Conservation (phyloP, 92 coral and sea anemone species). For the Nematostella vectensis region DNA sequence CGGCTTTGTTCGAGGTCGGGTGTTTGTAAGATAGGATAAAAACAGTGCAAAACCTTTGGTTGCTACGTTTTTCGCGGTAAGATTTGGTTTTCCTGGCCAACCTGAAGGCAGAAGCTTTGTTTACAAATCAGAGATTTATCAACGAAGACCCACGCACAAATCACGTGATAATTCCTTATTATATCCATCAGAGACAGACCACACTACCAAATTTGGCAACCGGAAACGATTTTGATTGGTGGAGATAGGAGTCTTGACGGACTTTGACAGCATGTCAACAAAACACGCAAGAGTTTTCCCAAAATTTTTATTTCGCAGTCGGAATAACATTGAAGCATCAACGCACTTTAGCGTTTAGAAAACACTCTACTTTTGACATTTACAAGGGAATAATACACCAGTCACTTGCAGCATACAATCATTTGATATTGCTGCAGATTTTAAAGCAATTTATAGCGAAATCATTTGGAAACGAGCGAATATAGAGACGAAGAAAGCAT, state of each 20-base stretch:
- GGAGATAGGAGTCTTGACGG: slow-evolving; percentile 56
- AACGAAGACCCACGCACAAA: slow-evolving; percentile 1
- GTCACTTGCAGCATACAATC: no score
- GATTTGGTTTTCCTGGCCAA: no score
- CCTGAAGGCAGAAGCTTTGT: background rate
- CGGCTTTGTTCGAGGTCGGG: no score
- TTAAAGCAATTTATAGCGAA: no score
- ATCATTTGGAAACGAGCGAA: slow-evolving; percentile 18
- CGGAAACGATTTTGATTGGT: slow-evolving; percentile 64
- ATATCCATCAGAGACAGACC: background rate
- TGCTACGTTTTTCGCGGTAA: no score
- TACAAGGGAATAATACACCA: no score
- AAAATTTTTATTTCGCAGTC: slow-evolving; percentile 38
- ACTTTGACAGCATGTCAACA: slow-evolving; percentile 94
- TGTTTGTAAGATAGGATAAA: no score
- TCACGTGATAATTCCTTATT: slow-evolving; percentile 25
- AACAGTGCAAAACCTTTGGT: no score
- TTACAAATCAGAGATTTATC: background rate
- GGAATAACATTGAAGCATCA: slow-evolving; percentile 16
- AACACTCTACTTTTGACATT: no score
- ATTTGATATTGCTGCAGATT: no score
- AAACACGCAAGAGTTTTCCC: slow-evolving; percentile 88
- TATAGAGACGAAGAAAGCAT: no score
- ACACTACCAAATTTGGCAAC: slow-evolving; percentile 59
- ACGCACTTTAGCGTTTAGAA: slow-evolving; percentile 35